These are phyloP conservation scores for Mayetiola destructor DNA, from an alignment of 2,888 invertebrate genomes.

Conservation along the genomic window DNA sequence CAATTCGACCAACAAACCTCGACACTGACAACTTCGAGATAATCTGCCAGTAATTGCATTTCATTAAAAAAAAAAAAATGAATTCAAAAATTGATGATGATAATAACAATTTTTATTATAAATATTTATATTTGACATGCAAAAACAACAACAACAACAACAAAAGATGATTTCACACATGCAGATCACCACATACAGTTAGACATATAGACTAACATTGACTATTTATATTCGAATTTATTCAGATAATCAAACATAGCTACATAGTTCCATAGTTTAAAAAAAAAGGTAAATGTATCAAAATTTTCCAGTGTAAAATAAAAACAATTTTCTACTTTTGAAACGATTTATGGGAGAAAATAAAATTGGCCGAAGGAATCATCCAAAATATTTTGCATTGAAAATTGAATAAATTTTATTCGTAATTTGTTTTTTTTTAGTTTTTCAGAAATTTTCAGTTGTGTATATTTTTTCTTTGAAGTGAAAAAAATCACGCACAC, in stretches of 20 bases:
- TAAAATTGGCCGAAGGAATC: constrained; percentile 4
- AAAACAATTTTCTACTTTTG: constrained; percentile 4
- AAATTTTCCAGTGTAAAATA: constrained; percentile 5
- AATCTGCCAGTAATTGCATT: constrained; percentile 6
- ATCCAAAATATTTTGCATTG: constrained; percentile 8
- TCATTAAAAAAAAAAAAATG: constrained; percentile 11
- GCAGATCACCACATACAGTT: constrained; percentile 10
- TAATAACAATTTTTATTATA: constrained; percentile 3
- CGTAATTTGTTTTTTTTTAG: background rate
- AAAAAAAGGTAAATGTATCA: background rate
- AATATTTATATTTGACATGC: constrained; percentile 8
- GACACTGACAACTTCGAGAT: constrained; percentile 7
- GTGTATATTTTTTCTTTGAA: constrained; percentile 3
- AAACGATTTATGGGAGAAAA: constrained; percentile 8
- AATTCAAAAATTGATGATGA: constrained; percentile 10
- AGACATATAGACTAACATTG: constrained; percentile 3
- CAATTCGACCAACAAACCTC: constrained; percentile 8
- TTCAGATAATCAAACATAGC: constrained; percentile 5
- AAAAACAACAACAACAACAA: constrained; percentile 8
- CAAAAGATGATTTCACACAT: constrained; percentile 10
- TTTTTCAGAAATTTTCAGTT: constrained; percentile 1
- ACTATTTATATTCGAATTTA: constrained; percentile 3
- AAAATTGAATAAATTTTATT: constrained; percentile 6
- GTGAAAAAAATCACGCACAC: constrained; percentile 5
- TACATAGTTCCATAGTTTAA: constrained; percentile 1